Conservation (phyloP, 2,888 invertebrate genomes). For the Nowickia ferox region DNA sequence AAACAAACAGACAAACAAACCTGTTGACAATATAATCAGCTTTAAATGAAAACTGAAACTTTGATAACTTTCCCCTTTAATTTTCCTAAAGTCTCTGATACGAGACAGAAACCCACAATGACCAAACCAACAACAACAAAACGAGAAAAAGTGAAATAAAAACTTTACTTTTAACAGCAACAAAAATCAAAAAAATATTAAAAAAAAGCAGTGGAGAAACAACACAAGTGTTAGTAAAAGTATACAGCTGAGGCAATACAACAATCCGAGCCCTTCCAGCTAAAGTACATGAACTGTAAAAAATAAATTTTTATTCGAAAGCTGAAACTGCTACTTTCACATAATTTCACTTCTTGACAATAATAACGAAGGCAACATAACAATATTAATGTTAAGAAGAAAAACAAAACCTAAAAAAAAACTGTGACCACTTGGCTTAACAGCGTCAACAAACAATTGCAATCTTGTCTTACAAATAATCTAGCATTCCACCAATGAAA, state of each 20-base stretch:
- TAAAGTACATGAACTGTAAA: constrained; percentile 7
- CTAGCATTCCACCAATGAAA: constrained; percentile 39
- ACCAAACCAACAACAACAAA: constrained; percentile 18
- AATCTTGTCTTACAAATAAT: constrained; percentile 59
- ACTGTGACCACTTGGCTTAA: neutral
- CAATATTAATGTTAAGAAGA: constrained; percentile 1
- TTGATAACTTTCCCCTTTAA: constrained; percentile 37
- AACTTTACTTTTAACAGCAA: neutral
- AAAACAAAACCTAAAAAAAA: constrained; percentile 6
- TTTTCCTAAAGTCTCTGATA: constrained; percentile 10
- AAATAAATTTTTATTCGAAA: constrained; percentile 33
- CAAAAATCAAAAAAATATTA: constrained; percentile 11
- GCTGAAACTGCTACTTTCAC: constrained; percentile 68
- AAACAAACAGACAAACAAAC: constrained; percentile 51
- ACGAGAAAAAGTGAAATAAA: constrained; percentile 11
- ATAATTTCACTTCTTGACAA: constrained; percentile 70
- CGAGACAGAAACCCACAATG: constrained; percentile 14
- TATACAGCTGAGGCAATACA: constrained; percentile 46
- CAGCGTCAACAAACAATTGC: constrained; percentile 37
- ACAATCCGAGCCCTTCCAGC: constrained; percentile 63
- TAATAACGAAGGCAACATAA: constrained; percentile 14
- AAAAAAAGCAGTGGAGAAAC: neutral
- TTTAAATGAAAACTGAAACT: constrained; percentile 65
- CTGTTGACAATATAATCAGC: constrained; percentile 71
- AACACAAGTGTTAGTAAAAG: constrained; percentile 10